These are phyloP conservation scores for Emberiza fucata DNA, from an alignment of 2,113 vertebrate genomes.

Conservation along the genomic window DNA sequence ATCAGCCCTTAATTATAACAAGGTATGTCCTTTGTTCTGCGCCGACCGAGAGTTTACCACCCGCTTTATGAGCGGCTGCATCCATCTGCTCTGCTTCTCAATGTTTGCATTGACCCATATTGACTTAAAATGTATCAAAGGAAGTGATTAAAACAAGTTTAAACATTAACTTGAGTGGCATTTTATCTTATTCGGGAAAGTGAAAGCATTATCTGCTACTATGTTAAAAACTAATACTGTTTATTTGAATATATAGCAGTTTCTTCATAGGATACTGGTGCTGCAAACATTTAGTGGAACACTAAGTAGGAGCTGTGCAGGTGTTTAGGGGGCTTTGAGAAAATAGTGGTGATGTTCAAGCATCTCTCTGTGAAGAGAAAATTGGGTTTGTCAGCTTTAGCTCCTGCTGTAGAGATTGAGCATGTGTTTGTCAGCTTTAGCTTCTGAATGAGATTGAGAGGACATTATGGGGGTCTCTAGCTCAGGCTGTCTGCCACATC, in stretches of 20 bases:
- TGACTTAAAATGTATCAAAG: conserved; percentile 73
- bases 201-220: conserved; percentile 54
- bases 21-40: conserved; percentile 85
- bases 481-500: background rate
- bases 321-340: background rate
- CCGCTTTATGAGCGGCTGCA: conserved; percentile 71
- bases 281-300: background rate
- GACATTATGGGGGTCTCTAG: background rate
- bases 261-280: background rate
- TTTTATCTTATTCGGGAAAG: conserved; percentile 48
- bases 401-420: background rate
- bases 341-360: background rate
- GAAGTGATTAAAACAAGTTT: conserved; percentile 78
- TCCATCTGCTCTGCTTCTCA: conserved; percentile 84
- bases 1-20: conserved; percentile 75
- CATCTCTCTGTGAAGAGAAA: background rate
- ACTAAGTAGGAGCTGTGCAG: background rate
- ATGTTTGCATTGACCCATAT: conserved; percentile 79
- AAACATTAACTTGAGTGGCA: conserved; percentile 78
- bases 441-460: background rate
- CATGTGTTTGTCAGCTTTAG: background rate
- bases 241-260: background rate
- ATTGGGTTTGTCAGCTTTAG: background rate
- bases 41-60: conserved; percentile 53
- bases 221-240: background rate